phyloP scores from a whole-genome alignment of 1,140 invertebrate genomes.

The Tribolium castaneum region DNA sequence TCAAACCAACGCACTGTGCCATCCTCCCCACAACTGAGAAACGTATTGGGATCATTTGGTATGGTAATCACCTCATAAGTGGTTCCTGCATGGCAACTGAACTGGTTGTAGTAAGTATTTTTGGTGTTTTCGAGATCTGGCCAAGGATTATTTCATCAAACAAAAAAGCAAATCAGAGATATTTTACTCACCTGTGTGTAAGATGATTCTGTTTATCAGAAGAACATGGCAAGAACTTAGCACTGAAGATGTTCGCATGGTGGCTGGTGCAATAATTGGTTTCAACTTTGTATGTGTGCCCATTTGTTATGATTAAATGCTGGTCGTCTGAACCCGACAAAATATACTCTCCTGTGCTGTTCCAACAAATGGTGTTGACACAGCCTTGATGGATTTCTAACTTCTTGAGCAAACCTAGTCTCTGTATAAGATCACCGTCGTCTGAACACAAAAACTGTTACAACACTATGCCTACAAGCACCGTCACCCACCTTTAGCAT shows the following conservation, averaged over 20 bases:
- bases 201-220: slow-evolving; percentile 77
- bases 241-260: slow-evolving; percentile 89
- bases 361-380: slow-evolving; percentile 90
- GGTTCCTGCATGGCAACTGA: slow-evolving; percentile 84
- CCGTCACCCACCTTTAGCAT: slow-evolving; percentile 57
- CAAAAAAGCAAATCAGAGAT: slow-evolving; percentile 39
- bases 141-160: no score
- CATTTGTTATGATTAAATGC: slow-evolving; percentile 80
- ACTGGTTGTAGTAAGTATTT: slow-evolving; percentile 74
- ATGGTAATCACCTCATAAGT: slow-evolving; percentile 86
- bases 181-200: slow-evolving; percentile 73
- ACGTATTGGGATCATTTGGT: slow-evolving; percentile 79
- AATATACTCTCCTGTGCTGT: slow-evolving; percentile 76
- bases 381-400: slow-evolving; percentile 82
- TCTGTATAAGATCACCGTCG: slow-evolving; percentile 70
- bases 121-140: slow-evolving; percentile 72
- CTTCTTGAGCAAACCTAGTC: slow-evolving; percentile 72
- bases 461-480: neutral
- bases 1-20: slow-evolving; percentile 91
- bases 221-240: slow-evolving; percentile 85
- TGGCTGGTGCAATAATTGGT: slow-evolving; percentile 78
- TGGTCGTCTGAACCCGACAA: slow-evolving; percentile 91
- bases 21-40: slow-evolving; percentile 90
- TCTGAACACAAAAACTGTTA: slow-evolving; percentile 63
- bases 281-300: slow-evolving; percentile 74